Evolutionary conservation across 2,888 invertebrate species (phyloP), one percentile per base, ranked within the genome.

Genomic region (Listrodromus nycthemerus): DNA sequence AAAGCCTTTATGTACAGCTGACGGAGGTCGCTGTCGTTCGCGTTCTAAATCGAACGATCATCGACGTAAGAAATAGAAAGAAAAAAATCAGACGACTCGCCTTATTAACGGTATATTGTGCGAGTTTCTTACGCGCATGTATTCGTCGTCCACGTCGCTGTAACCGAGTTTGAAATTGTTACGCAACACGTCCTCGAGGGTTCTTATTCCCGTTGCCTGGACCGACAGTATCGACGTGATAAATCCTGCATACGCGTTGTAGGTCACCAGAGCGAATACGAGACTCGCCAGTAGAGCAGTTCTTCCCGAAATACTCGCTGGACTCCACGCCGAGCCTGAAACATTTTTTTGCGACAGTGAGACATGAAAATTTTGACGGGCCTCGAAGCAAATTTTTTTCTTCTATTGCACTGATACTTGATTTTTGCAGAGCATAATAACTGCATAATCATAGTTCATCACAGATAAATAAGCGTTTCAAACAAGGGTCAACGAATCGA

Each of bases 151-250:
- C 13, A 94, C 94, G 13, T 95, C 95, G 84, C 95, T 95, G 88
- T 95, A 96, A 0, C 95, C 96, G 65, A 96, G 94, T 88, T 95
- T 95, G 86, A 95, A 95, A 87, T 95, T 94, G 21, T 95, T 94
- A 4, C 94, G 94, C 2, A 95, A 91, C 1, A 96, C 94, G 69
- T 96, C 96, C 0, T 94, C 93, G 1, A 96, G 94, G 1, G 95
- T 95, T 76, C 94, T 95, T 21, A 96, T 95, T 21, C 93, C 92
- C 3, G 90, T 89, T 0, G 95, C 94, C 70, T 95, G 94, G 0
- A 96, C 95, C 0, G 96, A 96, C 73, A 96, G 91, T 61, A 96
- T 95, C 0, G 96, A 96, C 0, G 96, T 96, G 70, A 96, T 96
- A 87, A 95, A 96, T 0, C 96, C 96, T 0, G 96, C 95, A 87